Evolutionary conservation across 2,113 vertebrate species (phyloP).

Genomic region (Tetraodon nigroviridis): DNA sequence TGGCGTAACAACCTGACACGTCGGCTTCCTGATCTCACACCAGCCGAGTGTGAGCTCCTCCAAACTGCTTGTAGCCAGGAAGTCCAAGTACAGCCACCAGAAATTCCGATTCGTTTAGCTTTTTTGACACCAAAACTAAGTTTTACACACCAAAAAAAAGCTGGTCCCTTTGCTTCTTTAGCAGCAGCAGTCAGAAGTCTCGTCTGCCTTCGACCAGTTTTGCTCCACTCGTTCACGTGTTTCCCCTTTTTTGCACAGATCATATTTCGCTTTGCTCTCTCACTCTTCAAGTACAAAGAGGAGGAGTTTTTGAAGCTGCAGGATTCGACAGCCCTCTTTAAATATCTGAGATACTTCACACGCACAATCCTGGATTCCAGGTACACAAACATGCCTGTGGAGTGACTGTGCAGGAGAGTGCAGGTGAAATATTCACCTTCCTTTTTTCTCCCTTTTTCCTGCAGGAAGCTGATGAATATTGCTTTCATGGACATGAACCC

Average conservation of each 20-base stretch:
- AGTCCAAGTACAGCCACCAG: too few relatives aligned
- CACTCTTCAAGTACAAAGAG: constrained; percentile 94
- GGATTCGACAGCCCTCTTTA: constrained; percentile 91
- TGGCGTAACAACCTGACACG: too few relatives aligned
- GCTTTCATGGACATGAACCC: constrained; percentile 97
- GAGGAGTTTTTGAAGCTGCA: constrained; percentile 92
- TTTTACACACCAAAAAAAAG: too few relatives aligned
- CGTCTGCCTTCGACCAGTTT: too few relatives aligned
- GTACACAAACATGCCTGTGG: constrained; percentile 59
- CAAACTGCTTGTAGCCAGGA: background rate
- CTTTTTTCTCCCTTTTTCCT: background rate
- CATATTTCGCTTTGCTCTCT: constrained; percentile 92
- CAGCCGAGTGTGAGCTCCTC: background rate
- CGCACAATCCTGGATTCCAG: constrained; percentile 88
- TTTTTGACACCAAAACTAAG: too few relatives aligned
- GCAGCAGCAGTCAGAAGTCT: too few relatives aligned
- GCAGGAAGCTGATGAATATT: constrained; percentile 87
- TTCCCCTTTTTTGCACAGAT: constrained; percentile 73
- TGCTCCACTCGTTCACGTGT: background rate
- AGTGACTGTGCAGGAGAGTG: background rate
- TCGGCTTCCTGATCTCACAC: too few relatives aligned
- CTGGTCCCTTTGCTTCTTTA: too few relatives aligned
- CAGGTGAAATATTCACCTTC: background rate
- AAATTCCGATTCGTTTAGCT: too few relatives aligned
- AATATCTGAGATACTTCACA: constrained; percentile 91